These are phyloP conservation scores for Tachycineta bicolor DNA, from an alignment of 2,113 vertebrate species.

Conservation along the genomic window DNA sequence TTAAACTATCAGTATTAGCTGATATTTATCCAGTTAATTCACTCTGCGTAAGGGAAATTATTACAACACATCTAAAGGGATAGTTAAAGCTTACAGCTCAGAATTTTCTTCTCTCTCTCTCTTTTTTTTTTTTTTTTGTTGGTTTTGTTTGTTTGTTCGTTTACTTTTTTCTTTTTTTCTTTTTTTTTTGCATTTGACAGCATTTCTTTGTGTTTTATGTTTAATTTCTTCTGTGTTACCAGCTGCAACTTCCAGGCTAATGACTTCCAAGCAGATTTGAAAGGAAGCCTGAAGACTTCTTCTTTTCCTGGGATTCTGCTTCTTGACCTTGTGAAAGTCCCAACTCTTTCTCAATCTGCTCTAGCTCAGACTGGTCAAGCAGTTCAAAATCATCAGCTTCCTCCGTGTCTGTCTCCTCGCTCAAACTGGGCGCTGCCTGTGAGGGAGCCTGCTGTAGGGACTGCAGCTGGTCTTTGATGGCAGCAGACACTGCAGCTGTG, in stretches of 20 bases:
- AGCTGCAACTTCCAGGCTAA: conserved; percentile 70
- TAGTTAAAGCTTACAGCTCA: conserved; percentile 78
- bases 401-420: conserved; percentile 91
- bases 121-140: not conserved
- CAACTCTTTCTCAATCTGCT: conserved; percentile 92
- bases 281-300: conserved; percentile 86
- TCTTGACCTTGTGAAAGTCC: conserved; percentile 78
- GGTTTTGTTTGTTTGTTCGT: not conserved
- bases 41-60: conserved; percentile 68
- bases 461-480: conserved; percentile 88
- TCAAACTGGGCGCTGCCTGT: conserved; percentile 53
- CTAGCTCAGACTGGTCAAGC: conserved; percentile 96
- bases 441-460: conserved; percentile 39
- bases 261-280: conserved; percentile 91
- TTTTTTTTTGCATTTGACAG: conserved; percentile 19
- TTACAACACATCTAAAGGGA: conserved; percentile 75
- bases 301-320: conserved; percentile 60
- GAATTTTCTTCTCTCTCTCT: not conserved
- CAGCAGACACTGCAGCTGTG: conserved; percentile 83
- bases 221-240: conserved; percentile 54
- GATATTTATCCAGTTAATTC: conserved; percentile 72
- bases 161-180: not conserved
- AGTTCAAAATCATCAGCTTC: conserved; percentile 96
- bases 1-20: conserved; percentile 70
- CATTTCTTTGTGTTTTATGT: conserved; percentile 56